phyloP scores from a whole-genome alignment of 2,888 invertebrate species.

The Torymus texanus region DNA sequence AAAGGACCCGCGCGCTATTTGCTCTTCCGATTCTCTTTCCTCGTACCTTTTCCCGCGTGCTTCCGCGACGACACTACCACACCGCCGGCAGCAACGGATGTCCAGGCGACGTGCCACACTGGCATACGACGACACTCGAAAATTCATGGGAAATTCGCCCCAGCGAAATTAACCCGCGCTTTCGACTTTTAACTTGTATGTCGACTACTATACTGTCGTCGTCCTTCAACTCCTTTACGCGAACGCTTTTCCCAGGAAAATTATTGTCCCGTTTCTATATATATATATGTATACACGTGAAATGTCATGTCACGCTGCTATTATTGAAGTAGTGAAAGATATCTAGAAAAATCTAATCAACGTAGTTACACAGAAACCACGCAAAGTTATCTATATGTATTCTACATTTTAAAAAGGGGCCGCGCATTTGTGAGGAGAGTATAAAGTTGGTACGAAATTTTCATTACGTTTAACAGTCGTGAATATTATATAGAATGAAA shows the following conservation, averaged over 20 bases:
- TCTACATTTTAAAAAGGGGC: no score
- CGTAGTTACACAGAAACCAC: no score
- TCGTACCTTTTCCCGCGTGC: no score
- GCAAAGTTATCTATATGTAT: no score
- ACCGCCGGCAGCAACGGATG: constrained; percentile 37
- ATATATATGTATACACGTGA: no score
- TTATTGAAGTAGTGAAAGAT: no score
- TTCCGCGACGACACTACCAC: no score
- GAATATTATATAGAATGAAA: neutral
- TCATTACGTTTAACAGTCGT: constrained; percentile 2
- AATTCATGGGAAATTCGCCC: constrained; percentile 43
- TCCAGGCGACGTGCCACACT: constrained; percentile 37
- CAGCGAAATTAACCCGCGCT: constrained; percentile 43
- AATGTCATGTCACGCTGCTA: no score
- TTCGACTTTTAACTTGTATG: constrained; percentile 37
- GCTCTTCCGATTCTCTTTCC: constrained; percentile 49
- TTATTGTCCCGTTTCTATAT: no score
- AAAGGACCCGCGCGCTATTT: constrained; percentile 62
- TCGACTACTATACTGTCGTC: neutral
- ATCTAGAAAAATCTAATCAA: no score
- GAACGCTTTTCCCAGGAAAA: no score
- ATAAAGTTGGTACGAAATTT: neutral
- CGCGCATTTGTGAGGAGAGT: no score
- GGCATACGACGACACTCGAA: constrained; percentile 1
- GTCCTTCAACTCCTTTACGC: neutral